These are phyloP conservation scores for Chaetorhynchus papuensis DNA, from an alignment of 2,113 vertebrate genomes.

Conservation along the genomic window DNA sequence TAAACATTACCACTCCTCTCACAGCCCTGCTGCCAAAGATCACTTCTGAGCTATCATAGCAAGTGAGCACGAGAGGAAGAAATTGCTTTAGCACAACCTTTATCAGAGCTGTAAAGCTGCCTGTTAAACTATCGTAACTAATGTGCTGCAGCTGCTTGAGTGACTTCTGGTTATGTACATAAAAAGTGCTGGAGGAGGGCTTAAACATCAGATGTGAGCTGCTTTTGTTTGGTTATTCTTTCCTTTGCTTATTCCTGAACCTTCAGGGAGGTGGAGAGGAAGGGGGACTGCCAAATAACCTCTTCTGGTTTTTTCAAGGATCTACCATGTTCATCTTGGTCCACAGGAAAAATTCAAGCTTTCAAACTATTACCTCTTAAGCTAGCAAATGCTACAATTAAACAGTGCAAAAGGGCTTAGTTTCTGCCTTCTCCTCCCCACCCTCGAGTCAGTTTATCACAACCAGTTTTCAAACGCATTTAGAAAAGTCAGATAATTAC, in stretches of 20 bases:
- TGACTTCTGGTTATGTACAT: constrained; percentile 72
- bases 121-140: constrained; percentile 77
- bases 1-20: constrained; percentile 66
- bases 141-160: constrained; percentile 71
- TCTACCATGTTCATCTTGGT: neutral
- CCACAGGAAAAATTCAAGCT: neutral
- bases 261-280: neutral
- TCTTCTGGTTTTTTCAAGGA: neutral
- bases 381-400: neutral
- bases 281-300: constrained; percentile 19
- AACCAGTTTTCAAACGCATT: neutral
- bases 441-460: neutral
- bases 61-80: constrained; percentile 54
- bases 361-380: neutral
- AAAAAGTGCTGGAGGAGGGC: constrained; percentile 67
- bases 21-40: constrained; percentile 61
- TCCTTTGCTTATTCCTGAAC: constrained; percentile 44
- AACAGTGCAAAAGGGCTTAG: neutral
- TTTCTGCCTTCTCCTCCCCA: neutral
- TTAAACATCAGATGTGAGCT: constrained; percentile 42
- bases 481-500: neutral
- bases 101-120: constrained; percentile 61
- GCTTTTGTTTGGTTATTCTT: constrained; percentile 40
- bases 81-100: constrained; percentile 42
- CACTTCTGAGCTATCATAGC: constrained; percentile 54